These are phyloP conservation scores for Phoenicopterus ruber DNA, from an alignment of 2,113 vertebrate genomes.

Conservation along the genomic window DNA sequence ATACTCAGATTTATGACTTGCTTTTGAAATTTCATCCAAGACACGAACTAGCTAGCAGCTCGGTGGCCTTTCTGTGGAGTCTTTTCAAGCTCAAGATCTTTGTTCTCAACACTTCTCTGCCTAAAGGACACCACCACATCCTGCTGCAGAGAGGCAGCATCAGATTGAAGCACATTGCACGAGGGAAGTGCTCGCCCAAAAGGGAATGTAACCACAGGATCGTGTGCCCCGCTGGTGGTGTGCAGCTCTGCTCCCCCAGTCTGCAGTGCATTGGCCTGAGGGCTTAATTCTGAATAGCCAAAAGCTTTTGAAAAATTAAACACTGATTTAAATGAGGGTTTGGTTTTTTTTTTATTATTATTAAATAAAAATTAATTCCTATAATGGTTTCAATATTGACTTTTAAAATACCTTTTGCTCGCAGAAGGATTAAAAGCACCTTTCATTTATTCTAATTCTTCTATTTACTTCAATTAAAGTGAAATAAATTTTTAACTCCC, in stretches of 20 bases:
- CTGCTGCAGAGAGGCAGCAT: background rate
- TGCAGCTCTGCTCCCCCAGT: background rate
- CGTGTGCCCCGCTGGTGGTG: background rate
- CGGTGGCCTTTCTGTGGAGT: background rate
- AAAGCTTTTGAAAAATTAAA: background rate
- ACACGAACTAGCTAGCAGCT: background rate
- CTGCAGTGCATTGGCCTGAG: background rate
- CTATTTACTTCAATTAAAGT: slow-evolving; percentile 21
- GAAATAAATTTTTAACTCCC: slow-evolving; percentile 36
- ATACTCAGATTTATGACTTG: background rate
- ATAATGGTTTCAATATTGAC: slow-evolving; percentile 21
- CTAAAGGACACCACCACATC: background rate
- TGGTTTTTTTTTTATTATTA: background rate
- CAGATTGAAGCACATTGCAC: background rate
- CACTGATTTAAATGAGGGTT: background rate
- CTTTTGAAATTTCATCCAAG: background rate
- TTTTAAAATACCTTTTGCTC: slow-evolving; percentile 27
- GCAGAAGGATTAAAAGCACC: background rate
- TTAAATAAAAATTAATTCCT: slow-evolving; percentile 18
- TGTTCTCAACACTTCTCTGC: background rate
- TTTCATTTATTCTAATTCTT: slow-evolving; percentile 19
- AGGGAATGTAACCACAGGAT: background rate
- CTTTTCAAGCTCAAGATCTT: background rate
- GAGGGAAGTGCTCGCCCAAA: background rate
- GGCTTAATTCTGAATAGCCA: background rate